Conservation (phyloP, 1,140 invertebrate genomes). For the Heliothis virescens region DNA sequence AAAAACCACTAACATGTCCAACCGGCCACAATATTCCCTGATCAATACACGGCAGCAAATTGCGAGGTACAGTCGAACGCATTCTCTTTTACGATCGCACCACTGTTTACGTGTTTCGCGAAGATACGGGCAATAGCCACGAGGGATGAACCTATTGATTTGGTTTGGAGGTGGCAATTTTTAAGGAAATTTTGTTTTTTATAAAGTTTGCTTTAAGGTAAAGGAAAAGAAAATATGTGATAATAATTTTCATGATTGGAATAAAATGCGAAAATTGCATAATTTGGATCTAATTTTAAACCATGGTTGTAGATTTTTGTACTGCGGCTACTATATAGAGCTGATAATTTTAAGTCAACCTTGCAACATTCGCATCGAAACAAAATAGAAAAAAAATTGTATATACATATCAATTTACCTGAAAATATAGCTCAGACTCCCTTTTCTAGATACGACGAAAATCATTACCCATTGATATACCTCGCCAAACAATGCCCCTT, state of each 20-base stretch:
- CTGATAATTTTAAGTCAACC: not conserved
- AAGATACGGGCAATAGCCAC: constrained; percentile 71
- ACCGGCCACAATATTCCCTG: constrained; percentile 32
- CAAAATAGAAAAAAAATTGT: too few species aligned
- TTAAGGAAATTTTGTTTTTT: not conserved
- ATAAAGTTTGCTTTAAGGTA: not conserved
- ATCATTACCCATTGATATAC: too few species aligned
- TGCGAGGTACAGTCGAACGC: constrained; percentile 70
- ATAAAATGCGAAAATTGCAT: too few species aligned
- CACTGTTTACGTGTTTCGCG: constrained; percentile 78
- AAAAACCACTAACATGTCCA: not conserved
- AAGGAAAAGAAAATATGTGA: not conserved
- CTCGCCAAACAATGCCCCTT: too few species aligned
- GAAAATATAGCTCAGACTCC: too few species aligned
- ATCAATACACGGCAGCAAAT: constrained; percentile 73
- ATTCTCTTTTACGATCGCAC: constrained; percentile 82
- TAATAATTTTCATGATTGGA: too few species aligned
- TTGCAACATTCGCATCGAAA: too few species aligned
- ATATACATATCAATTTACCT: too few species aligned
- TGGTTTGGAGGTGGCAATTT: constrained; percentile 60
- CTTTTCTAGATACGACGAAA: not conserved
- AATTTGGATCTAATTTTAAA: too few species aligned
- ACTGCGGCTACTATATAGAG: not conserved
- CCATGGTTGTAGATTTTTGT: too few species aligned
- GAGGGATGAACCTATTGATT: constrained; percentile 61